phyloP scores from a whole-genome alignment of 2,113 vertebrate species.

The Bostrychus sinensis region DNA sequence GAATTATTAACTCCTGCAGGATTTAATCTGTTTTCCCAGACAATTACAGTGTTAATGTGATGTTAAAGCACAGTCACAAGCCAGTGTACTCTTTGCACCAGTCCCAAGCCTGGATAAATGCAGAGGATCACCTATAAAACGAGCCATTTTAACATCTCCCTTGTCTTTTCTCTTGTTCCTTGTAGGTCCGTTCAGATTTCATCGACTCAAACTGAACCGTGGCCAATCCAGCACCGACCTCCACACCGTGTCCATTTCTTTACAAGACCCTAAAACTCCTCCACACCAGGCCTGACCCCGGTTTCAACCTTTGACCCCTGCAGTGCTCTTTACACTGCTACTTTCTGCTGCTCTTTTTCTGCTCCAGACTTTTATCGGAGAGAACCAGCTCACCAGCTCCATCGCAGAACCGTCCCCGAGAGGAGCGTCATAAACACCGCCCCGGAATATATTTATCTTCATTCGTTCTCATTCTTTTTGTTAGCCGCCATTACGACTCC shows the following conservation, averaged over 20 bases:
- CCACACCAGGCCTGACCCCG: not conserved
- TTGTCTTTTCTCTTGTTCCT: not conserved
- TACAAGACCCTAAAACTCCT: not conserved
- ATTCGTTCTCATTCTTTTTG: conserved; percentile 20
- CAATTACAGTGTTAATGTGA: no score
- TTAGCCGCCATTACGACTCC: conserved; percentile 16
- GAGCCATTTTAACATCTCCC: not conserved
- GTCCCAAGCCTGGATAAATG: no score
- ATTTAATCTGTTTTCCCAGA: no score
- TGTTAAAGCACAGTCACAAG: no score
- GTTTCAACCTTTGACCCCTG: not conserved
- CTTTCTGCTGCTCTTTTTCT: conserved; percentile 1
- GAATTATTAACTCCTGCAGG: no score
- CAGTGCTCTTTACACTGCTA: not conserved
- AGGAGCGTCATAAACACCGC: conserved; percentile 28
- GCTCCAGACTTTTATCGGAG: conserved; percentile 13
- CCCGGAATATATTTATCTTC: conserved; percentile 36
- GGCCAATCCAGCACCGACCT: not conserved
- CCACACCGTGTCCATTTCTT: not conserved
- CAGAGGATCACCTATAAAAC: no score
- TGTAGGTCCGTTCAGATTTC: not conserved
- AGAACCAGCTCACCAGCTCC: conserved; percentile 39
- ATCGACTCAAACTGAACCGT: not conserved
- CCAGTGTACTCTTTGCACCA: no score
- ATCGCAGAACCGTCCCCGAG: conserved; percentile 26